Percentiles rank a stretch among this genome's conserved stretches.
These are phyloP conservation scores for Nowickia ferox DNA, from an alignment of 2,888 invertebrate species.

Conservation along the genomic window DNA sequence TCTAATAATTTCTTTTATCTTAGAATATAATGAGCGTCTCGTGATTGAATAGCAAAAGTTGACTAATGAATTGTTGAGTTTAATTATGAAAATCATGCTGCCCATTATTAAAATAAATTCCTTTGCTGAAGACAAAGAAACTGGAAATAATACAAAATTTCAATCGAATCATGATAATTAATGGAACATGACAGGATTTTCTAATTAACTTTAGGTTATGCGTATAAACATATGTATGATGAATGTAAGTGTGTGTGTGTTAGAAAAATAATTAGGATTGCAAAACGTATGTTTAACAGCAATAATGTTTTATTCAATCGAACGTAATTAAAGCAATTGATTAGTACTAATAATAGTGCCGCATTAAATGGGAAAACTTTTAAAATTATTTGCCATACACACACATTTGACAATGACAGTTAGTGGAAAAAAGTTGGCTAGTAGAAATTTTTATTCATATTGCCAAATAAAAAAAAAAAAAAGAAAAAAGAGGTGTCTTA, in stretches of 20 bases:
- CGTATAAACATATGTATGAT: not conserved
- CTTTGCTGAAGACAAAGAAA: not conserved
- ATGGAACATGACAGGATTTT: conserved; percentile 63
- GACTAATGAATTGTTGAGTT: conserved; percentile 25
- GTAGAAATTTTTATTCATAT: no score
- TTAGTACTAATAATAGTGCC: not conserved
- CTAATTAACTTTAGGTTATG: conserved; percentile 51
- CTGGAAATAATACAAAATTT: not conserved
- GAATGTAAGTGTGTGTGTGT: not conserved
- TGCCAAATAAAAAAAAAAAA: no score
- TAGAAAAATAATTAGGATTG: not conserved
- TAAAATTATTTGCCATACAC: no score
- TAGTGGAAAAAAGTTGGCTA: no score
- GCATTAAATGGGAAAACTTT: not conserved
- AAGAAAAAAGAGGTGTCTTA: no score
- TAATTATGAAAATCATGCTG: conserved; percentile 41
- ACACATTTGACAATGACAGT: no score
- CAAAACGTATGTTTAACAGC: not conserved
- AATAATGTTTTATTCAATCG: conserved; percentile 25
- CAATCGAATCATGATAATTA: conserved; percentile 48
- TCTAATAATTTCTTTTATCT: conserved; percentile 1
- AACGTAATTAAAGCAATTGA: conserved; percentile 12
- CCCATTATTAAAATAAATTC: not conserved
- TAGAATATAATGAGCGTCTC: not conserved
- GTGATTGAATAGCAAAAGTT: conserved; percentile 3